These are phyloP conservation scores for Tromatobia lineatoria DNA, from an alignment of 2,888 invertebrate species.

Conservation along the genomic window DNA sequence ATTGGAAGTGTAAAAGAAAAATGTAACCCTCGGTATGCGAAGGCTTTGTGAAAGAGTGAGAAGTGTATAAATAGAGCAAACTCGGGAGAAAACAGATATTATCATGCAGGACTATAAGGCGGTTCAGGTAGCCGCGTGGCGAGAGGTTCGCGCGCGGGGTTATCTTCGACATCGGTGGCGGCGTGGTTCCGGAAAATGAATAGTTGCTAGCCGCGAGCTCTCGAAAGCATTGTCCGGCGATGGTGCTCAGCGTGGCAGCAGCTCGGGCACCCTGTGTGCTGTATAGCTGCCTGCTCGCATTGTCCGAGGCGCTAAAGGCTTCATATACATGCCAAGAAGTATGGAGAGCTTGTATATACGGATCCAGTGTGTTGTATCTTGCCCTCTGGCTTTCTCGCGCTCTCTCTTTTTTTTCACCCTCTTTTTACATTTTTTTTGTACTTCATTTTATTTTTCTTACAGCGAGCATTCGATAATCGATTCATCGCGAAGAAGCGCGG, in stretches of 20 bases:
- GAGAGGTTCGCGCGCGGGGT: slow-evolving; percentile 72
- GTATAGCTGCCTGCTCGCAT: slow-evolving; percentile 71
- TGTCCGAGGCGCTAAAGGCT: slow-evolving; percentile 82
- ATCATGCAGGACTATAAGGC: slow-evolving; percentile 52
- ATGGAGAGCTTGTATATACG: slow-evolving; percentile 42
- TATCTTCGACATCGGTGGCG: slow-evolving; percentile 75
- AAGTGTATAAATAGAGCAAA: slow-evolving; percentile 4
- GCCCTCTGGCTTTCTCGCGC: slow-evolving; percentile 65
- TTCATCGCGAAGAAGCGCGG: slow-evolving; percentile 50
- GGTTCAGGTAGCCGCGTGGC: slow-evolving; percentile 71
- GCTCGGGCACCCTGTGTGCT: not conserved
- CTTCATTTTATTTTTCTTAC: slow-evolving; percentile 5
- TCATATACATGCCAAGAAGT: slow-evolving; percentile 78
- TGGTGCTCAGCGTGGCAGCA: not conserved
- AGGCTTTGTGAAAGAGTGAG: not conserved
- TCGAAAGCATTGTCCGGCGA: slow-evolving; percentile 74
- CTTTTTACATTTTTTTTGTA: slow-evolving; percentile 24
- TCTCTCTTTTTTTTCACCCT: slow-evolving; percentile 15
- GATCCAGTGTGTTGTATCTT: slow-evolving; percentile 56
- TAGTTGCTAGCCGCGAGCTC: slow-evolving; percentile 72
- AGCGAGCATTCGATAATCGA: slow-evolving; percentile 61
- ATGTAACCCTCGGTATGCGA: not conserved
- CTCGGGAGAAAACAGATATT: slow-evolving; percentile 69
- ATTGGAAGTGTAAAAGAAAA: not conserved
- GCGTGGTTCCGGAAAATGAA: slow-evolving; percentile 77